Evolutionary conservation across 2,888 invertebrate species (phyloP).

Genomic region (Lepidonotus clava): DNA sequence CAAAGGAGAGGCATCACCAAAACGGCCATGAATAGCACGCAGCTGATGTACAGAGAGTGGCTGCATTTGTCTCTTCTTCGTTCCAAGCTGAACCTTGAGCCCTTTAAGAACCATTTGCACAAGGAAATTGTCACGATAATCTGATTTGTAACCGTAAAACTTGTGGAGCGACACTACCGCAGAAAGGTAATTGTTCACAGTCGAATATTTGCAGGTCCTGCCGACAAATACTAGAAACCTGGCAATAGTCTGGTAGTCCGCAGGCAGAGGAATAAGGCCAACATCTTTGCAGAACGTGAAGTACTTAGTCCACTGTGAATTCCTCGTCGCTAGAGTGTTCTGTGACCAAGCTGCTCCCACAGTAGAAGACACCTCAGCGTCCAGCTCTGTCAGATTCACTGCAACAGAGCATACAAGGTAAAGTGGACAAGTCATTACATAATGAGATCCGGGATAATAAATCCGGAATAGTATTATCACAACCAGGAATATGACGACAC

Average conservation of each 20-base stretch:
- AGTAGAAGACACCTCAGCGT: not conserved
- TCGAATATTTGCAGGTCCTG: not conserved
- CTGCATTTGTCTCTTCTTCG: too few species aligned
- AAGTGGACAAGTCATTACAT: too few species aligned
- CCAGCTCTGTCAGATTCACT: too few species aligned
- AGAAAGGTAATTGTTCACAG: not conserved
- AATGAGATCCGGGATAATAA: too few species aligned
- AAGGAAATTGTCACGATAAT: not conserved
- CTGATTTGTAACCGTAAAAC: not conserved
- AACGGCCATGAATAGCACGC: not conserved
- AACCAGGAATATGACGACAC: too few species aligned
- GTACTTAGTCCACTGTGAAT: not conserved
- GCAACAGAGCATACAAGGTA: not conserved
- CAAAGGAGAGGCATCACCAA: not conserved
- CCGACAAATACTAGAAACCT: not conserved
- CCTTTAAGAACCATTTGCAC: not conserved
- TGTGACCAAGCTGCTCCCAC: not conserved
- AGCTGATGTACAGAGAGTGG: too few species aligned
- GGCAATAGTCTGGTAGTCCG: not conserved
- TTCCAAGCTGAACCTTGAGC: not conserved
- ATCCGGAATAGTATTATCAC: too few species aligned
- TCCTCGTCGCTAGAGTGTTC: not conserved
- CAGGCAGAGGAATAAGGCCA: not conserved
- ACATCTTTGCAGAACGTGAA: not conserved
- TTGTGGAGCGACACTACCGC: not conserved